Evolutionary conservation across 2,113 vertebrate genomes (phyloP).

Genomic region (Leptobrachium ailaonicum): DNA sequence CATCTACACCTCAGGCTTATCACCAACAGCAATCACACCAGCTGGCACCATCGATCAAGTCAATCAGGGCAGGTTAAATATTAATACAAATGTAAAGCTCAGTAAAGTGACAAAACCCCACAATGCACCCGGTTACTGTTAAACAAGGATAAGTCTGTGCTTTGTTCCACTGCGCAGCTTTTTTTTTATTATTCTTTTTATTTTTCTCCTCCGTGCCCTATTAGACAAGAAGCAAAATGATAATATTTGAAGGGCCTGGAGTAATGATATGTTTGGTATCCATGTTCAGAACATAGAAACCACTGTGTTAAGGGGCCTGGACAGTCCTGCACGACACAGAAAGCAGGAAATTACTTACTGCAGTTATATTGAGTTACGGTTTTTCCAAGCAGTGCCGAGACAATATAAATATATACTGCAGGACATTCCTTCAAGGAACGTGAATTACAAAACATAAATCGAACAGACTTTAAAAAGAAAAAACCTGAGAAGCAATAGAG

Average conservation of each 20-base stretch:
- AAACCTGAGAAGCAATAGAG: slow-evolving; percentile 13
- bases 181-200: no score
- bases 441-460: slow-evolving; percentile 34
- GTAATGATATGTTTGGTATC: background rate
- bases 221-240: no score
- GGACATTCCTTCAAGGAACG: slow-evolving; percentile 24
- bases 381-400: slow-evolving; percentile 6
- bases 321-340: slow-evolving; percentile 3
- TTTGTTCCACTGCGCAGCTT: no score
- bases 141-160: no score
- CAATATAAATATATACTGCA: slow-evolving; percentile 30
- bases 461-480: slow-evolving; percentile 7
- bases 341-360: background rate
- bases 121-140: no score
- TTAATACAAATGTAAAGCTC: slow-evolving; percentile 1
- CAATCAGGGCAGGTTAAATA: slow-evolving; percentile 7
- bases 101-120: background rate
- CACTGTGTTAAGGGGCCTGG: background rate
- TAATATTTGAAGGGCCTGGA: background rate
- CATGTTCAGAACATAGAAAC: background rate
- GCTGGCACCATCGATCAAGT: slow-evolving; percentile 31
- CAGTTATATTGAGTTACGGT: slow-evolving; percentile 9
- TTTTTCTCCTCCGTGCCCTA: no score
- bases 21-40: slow-evolving; percentile 20
- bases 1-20: background rate